phyloP scores from a whole-genome alignment of 2,888 invertebrate genomes.

The Leptura quadrifasciata region DNA sequence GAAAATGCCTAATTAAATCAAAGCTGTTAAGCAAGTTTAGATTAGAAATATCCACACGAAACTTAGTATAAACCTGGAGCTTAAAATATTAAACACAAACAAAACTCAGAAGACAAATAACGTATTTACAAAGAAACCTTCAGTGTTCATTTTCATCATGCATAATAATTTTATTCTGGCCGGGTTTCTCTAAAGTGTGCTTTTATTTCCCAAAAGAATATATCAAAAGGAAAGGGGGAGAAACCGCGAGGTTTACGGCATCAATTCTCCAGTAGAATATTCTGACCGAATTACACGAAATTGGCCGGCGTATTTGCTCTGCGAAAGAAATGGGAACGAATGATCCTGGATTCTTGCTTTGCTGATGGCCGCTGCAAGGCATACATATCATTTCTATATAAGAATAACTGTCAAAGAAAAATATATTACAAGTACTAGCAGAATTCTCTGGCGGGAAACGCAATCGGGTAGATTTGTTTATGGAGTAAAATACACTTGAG shows the following conservation, averaged over 20 bases:
- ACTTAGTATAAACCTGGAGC: not conserved
- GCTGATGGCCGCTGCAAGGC: constrained; percentile 1
- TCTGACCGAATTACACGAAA: constrained; percentile 18
- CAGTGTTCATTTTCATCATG: constrained; percentile 30
- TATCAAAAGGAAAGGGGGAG: constrained; percentile 13
- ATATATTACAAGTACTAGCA: constrained; percentile 5
- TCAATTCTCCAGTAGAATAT: not conserved
- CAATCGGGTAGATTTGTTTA: not conserved
- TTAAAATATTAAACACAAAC: constrained; percentile 29
- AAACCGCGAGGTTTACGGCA: constrained; percentile 1
- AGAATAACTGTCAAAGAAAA: constrained; percentile 23
- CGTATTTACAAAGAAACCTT: constrained; percentile 8
- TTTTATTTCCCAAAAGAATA: constrained; percentile 30
- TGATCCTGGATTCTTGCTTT: not conserved
- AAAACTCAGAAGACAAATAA: constrained; percentile 21
- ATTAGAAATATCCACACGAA: constrained; percentile 2
- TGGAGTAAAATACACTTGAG: constrained; percentile 4
- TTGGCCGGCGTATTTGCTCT: constrained; percentile 22
- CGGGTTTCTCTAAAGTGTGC: constrained; percentile 17
- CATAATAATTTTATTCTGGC: constrained; percentile 26
- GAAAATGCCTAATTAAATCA: constrained; percentile 22
- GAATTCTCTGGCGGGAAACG: not conserved
- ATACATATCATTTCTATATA: constrained; percentile 20
- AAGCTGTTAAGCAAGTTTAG: not conserved
- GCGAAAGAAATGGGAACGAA: constrained; percentile 1